These are phyloP conservation scores for Nannoperca australis DNA, from an alignment of 2,797 vertebrate species.

Conservation along the genomic window DNA sequence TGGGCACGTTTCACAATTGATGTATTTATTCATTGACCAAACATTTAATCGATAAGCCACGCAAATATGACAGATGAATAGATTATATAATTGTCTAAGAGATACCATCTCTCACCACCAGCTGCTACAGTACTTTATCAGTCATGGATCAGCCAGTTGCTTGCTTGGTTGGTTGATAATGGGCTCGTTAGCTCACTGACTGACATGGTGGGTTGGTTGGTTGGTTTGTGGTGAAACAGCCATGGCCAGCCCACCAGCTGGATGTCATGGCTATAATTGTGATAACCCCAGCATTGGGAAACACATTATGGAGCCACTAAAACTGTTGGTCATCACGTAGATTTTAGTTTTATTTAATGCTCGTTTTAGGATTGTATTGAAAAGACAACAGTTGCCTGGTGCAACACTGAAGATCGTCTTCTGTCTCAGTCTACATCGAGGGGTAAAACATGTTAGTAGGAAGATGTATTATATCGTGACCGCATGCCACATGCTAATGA, in stretches of 20 bases:
- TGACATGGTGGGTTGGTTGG: neutral
- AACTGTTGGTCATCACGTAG: constrained; percentile 26
- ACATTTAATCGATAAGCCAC: neutral
- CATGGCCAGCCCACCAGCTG: constrained; percentile 13
- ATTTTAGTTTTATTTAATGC: constrained; percentile 22
- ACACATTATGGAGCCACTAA: constrained; percentile 36
- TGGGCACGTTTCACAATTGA: neutral
- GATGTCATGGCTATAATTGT: constrained; percentile 58
- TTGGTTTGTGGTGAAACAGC: constrained; percentile 35
- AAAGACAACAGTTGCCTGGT: constrained; percentile 11
- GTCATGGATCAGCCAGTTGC: neutral
- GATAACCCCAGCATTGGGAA: constrained; percentile 45
- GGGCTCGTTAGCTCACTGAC: neutral
- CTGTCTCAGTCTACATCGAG: constrained; percentile 20
- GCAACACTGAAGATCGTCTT: constrained; percentile 20
- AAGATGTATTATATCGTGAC: constrained; percentile 42
- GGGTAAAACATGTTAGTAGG: constrained; percentile 42
- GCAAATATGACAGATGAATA: neutral
- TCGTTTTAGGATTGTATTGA: constrained; percentile 21
- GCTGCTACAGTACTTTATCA: too few species aligned
- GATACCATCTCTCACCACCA: too few species aligned
- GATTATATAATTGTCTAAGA: too few species aligned
- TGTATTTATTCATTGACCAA: neutral
- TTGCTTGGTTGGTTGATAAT: neutral
- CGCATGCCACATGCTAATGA: constrained; percentile 52